Conservation (phyloP, 2,113 vertebrate genomes). For the Gobius niger region DNA sequence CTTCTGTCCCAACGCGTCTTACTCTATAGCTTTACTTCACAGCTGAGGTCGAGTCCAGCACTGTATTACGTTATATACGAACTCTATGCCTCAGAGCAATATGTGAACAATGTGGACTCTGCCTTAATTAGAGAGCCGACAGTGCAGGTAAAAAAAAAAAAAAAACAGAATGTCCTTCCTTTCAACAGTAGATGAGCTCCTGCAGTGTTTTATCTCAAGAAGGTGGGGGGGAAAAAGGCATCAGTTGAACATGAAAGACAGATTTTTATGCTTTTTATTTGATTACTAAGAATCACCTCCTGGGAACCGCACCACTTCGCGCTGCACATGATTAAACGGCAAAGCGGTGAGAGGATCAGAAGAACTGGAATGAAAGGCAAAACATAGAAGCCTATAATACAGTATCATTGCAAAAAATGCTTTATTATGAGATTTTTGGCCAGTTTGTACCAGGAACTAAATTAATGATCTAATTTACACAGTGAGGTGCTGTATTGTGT, state of each 20-base stretch:
- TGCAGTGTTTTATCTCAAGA: neutral
- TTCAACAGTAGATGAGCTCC: constrained; percentile 3
- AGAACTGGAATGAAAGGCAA: constrained; percentile 23
- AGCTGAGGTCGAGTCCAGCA: neutral
- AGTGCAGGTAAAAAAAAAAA: neutral
- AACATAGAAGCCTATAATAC: neutral
- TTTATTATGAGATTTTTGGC: neutral
- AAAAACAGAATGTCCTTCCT: constrained; percentile 1
- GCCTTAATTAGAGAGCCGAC: constrained; percentile 4
- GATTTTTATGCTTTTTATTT: constrained; percentile 41
- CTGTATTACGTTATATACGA: neutral
- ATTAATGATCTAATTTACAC: too few relatives aligned
- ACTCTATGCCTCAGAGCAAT: constrained; percentile 1
- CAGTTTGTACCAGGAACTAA: too few relatives aligned
- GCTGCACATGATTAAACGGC: constrained; percentile 37
- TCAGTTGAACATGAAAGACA: constrained; percentile 12
- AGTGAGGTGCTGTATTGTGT: too few relatives aligned
- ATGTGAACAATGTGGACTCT: neutral
- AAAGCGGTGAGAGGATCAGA: constrained; percentile 35
- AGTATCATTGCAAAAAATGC: neutral
- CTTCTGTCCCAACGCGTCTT: constrained; percentile 49
- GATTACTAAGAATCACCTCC: constrained; percentile 32
- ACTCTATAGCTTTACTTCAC: constrained; percentile 8
- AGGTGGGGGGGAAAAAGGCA: neutral
- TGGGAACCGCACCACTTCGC: constrained; percentile 22